These are phyloP conservation scores for Echinarachnius parma DNA, from an alignment of 53 echinoderm and acorn worm genomes.

Conservation along the genomic window DNA sequence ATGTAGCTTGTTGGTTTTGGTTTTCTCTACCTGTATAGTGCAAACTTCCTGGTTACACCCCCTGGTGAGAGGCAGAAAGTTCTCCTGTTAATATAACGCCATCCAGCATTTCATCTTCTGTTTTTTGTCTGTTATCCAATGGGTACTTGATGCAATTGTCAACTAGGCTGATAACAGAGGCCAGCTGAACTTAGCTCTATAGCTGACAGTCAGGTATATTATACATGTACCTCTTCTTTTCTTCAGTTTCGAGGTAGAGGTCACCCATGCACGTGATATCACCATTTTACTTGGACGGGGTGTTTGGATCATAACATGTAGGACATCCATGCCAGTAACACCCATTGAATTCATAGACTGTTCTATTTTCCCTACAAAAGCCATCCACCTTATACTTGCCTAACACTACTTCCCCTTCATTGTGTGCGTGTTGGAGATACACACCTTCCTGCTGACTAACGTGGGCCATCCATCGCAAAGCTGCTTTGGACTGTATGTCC, in stretches of 20 bases:
- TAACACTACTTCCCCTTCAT: constrained; percentile 19
- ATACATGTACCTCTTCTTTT: constrained; percentile 5
- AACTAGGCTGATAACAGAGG: too few species aligned
- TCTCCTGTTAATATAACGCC: too few species aligned
- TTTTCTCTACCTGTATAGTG: too few species aligned
- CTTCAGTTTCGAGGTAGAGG: background rate
- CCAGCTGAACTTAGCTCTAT: too few species aligned
- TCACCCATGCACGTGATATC: constrained; percentile 24
- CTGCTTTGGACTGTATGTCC: constrained; percentile 33
- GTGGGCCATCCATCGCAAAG: constrained; percentile 36
- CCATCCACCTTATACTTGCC: constrained; percentile 44
- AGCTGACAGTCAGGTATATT: too few species aligned
- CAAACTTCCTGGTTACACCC: too few species aligned
- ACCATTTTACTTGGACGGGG: background rate
- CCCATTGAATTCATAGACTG: constrained; percentile 4
- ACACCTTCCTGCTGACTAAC: constrained; percentile 1
- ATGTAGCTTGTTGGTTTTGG: too few species aligned
- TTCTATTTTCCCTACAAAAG: constrained; percentile 14
- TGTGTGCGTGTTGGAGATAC: constrained; percentile 29
- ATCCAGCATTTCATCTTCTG: too few species aligned
- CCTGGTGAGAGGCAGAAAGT: too few species aligned
- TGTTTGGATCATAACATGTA: constrained; percentile 29
- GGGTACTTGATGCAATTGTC: too few species aligned
- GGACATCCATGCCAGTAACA: constrained; percentile 47
- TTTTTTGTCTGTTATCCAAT: too few species aligned